Base-by-base conservation (phyloP, 1,140 invertebrate genomes). In the Drosophila repletoides region DNA sequence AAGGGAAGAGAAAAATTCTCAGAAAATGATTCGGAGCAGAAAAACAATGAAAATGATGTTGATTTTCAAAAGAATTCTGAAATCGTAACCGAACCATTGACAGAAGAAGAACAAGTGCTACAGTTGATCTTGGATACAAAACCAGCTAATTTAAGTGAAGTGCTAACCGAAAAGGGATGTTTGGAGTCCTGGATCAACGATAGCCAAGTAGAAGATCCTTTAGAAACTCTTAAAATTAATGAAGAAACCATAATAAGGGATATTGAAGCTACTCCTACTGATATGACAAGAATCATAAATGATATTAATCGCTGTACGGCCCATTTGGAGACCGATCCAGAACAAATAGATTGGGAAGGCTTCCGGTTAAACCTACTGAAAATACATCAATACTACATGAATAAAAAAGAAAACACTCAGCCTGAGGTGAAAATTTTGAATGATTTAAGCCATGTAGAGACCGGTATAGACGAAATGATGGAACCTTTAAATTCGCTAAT, bases 331-430 rank as follows among this genome's bases (percentile, higher is more conserved):
- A 36, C 0, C 1, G 28, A 63, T 15, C 34, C 52, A 0, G 19
- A 53, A 0, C 34, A 6, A 1, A 63, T 33, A 4, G 45, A 80
- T 28, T 81, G 76, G 76, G 2, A 21, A 5, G 7, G 31, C 0
- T 81, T 81, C 6, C 61, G 68, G 4, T 2, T 5, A 1, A 81
- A 67, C 21, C 26, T 80, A n/a, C 14, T 51, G 3, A 59, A 72
- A 12, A 40, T 80, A n/a, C 58, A 71, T 17, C 12, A 34, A 4
- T 49, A 56, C 15, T 81, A 80, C 31, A 22, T 65, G 1, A 41
- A 5, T 5, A 43, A 33, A 1, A 12, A 15, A 3, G 3, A 6
- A 0, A 28, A 6, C 17, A 9, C 2, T 0, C 28, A 24, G 0
- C 2, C 3, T 6, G 7, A 0, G 1, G 4, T 7, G 2, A 43